Evolutionary conservation across 2,113 vertebrate genomes (phyloP).

Genomic region (Salvelinus alpinus): DNA sequence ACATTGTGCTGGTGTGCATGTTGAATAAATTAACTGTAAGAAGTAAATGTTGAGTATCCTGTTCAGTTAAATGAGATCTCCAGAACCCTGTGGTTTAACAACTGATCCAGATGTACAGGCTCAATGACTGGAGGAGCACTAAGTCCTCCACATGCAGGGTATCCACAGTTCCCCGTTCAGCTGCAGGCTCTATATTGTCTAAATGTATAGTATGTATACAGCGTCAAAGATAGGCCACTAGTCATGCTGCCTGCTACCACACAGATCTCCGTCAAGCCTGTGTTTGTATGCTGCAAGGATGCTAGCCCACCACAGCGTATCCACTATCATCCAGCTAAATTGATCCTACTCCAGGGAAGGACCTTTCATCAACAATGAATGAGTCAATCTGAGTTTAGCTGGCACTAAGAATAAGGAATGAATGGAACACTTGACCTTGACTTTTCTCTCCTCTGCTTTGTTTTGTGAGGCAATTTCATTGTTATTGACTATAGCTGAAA

Average conservation of each 20-base stretch:
- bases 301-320: too few relatives aligned
- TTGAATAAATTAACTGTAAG: conserved; percentile 1
- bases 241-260: neutral
- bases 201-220: neutral
- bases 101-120: neutral
- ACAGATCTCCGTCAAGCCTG: neutral
- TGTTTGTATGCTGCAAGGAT: neutral
- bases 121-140: neutral
- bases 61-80: too few relatives aligned
- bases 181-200: neutral
- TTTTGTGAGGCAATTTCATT: neutral
- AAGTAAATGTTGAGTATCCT: neutral
- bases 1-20: neutral
- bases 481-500: too few relatives aligned
- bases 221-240: neutral
- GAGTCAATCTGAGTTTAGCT: too few relatives aligned
- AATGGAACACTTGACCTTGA: too few relatives aligned
- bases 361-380: too few relatives aligned
- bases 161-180: neutral
- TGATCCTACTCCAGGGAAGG: too few relatives aligned
- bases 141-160: neutral
- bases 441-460: too few relatives aligned
- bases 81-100: neutral
- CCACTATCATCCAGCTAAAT: too few relatives aligned
- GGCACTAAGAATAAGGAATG: too few relatives aligned